Percentiles rank a stretch among this genome's conserved stretches.
Evolutionary conservation across 2,888 invertebrate genomes (phyloP).

Genomic region (Coelinius sp.): DNA sequence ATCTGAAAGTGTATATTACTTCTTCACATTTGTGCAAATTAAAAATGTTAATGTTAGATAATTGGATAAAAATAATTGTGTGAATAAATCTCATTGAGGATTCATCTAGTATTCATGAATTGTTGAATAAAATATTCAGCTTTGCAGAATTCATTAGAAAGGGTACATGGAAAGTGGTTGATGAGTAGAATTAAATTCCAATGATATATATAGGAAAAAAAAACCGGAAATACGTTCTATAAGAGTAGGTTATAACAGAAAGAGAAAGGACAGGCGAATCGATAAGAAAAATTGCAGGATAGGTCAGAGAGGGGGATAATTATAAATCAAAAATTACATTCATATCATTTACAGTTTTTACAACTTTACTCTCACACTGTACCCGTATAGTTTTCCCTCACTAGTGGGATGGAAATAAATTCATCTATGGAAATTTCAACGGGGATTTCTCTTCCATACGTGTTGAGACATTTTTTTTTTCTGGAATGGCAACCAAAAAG

Average conservation of each 20-base stretch:
- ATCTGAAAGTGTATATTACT: constrained; percentile 10
- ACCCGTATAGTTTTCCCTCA: no score
- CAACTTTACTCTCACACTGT: no score
- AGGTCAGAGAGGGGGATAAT: no score
- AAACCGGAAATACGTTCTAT: background rate
- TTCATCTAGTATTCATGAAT: background rate
- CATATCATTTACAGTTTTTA: no score
- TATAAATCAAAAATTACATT: no score
- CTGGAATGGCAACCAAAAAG: constrained; percentile 2
- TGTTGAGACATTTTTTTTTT: background rate
- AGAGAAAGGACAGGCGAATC: no score
- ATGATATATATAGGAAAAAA: background rate
- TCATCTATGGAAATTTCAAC: no score
- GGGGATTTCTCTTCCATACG: no score
- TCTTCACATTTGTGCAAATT: background rate
- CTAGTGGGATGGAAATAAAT: no score
- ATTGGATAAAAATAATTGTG: background rate
- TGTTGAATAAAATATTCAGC: background rate
- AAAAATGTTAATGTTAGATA: background rate
- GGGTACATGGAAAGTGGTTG: background rate
- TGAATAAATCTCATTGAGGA: background rate
- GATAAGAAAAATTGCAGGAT: no score
- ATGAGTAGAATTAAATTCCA: background rate
- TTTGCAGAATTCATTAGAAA: background rate
- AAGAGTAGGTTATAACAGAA: no score